Evolutionary conservation across 2,113 vertebrate species (phyloP).

Genomic region (Oriolus oriolus): DNA sequence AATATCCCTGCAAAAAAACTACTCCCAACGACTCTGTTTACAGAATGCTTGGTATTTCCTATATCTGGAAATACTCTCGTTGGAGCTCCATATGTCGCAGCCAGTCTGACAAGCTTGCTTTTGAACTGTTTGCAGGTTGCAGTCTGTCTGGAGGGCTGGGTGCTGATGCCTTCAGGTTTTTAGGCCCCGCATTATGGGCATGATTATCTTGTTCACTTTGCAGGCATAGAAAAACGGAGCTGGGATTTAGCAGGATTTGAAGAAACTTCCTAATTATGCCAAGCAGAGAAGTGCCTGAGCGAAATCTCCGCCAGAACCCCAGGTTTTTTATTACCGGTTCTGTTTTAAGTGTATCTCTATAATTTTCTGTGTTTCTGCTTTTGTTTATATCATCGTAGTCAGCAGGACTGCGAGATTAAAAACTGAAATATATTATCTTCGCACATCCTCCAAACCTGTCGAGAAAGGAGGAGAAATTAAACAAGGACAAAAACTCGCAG

Average conservation of each 20-base stretch:
- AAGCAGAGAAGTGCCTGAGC: background rate
- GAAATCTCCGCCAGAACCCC: conserved; percentile 14
- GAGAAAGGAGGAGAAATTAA: conserved; percentile 57
- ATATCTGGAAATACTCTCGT: conserved; percentile 52
- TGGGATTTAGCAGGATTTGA: conserved; percentile 25
- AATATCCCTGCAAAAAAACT: conserved; percentile 48
- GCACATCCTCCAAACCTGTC: conserved; percentile 46
- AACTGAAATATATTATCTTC: conserved; percentile 14
- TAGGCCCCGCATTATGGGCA: conserved; percentile 33
- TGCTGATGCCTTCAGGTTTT: conserved; percentile 61
- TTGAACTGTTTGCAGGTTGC: conserved; percentile 58
- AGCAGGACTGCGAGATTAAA: conserved; percentile 31
- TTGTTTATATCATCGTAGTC: conserved; percentile 46
- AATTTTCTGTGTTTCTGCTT: conserved; percentile 53
- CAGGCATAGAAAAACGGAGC: background rate
- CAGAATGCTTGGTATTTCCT: conserved; percentile 65
- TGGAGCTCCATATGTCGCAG: conserved; percentile 54
- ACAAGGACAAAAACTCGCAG: conserved; percentile 49
- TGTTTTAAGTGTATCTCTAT: conserved; percentile 17
- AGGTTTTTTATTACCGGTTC: conserved; percentile 14
- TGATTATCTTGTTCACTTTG: conserved; percentile 59
- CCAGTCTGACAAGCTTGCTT: conserved; percentile 57
- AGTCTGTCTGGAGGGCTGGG: conserved; percentile 59
- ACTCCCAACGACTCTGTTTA: conserved; percentile 46
- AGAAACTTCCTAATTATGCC: conserved; percentile 42